Percentiles rank a stretch among this genome's conserved stretches.
phyloP scores from a whole-genome alignment of 2,113 vertebrate genomes.

The Daboia siamensis region DNA sequence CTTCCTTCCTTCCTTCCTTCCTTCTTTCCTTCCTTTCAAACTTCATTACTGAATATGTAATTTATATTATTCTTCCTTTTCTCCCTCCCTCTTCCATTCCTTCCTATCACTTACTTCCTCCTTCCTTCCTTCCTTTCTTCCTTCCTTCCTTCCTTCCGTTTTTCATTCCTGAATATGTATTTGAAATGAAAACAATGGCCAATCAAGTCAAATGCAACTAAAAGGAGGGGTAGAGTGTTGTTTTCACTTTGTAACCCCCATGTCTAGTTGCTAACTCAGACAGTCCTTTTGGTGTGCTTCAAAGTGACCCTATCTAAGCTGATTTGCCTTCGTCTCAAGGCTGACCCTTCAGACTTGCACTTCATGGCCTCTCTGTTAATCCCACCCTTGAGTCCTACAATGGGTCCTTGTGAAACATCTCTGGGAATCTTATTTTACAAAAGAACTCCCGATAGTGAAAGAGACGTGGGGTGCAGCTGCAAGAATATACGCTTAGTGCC shows the following conservation, averaged over 20 bases:
- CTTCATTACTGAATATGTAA: no score
- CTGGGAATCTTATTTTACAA: neutral
- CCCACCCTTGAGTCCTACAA: neutral
- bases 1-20: neutral
- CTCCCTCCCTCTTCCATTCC: neutral
- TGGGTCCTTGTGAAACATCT: neutral
- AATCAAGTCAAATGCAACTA: neutral
- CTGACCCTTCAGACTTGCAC: neutral
- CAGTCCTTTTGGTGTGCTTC: neutral
- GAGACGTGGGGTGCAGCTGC: neutral
- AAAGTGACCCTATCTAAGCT: neutral
- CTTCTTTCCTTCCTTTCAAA: no score
- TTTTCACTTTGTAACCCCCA: neutral
- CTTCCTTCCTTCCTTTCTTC: neutral
- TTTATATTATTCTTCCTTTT: no score
- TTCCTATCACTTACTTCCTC: no score
- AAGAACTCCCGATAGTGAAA: neutral
- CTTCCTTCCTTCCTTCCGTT: neutral
- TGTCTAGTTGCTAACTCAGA: neutral
- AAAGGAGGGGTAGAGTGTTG: neutral
- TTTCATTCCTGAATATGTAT: neutral
- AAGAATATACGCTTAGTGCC: fast-evolving
- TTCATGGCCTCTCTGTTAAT: neutral
- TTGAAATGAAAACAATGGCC: neutral
- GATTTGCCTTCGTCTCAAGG: neutral